Base-by-base conservation (phyloP, 2,888 invertebrate genomes). In the Exocentrus adspersus region DNA sequence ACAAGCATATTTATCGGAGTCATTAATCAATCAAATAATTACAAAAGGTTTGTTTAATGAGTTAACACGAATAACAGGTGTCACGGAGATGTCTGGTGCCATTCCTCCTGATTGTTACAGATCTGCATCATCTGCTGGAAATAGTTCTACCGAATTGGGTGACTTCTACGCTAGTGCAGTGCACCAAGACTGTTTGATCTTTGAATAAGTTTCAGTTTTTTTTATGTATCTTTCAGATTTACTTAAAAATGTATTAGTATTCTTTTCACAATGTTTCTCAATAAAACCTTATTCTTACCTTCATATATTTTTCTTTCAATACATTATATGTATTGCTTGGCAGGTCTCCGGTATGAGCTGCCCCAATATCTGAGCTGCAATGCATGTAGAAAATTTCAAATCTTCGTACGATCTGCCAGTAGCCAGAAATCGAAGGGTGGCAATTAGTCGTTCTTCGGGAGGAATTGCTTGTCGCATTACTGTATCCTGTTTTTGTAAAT, bases 401-500 rank as follows among this genome's bases (percentile, higher is more conserved):
- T 57, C 51, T 58, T 57, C 43, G 19, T 48, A 62, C 14, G 32
- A 50, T 56, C 57, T 42, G 5, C 62, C 62, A n/a, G 62, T 62
- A 5, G 62, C 62, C 12, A 62, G 28, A 57, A 56, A 62, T 24
- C 54, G 41, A 24, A 60, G 37, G 20, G 62, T 62, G 17, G 62
- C 48, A 45, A 37, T 50, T 16, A 61, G 32, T 46, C 61, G 32
- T 56, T 61, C 61, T 46, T 61, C 54, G 1, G 54, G 37, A 48
- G 41, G 7, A 37, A 62, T 62, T 32, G 62, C 41, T 56, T 46
- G 17, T 50, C 62, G 69, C 64, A 69, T 67, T 21, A 68, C 63
- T 57, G 69, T 62, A 58, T 70, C 58, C 37, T 67, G 7, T 51
- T 63, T 57, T 32, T 60, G 63, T 62, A 67, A 57, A 46, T 57